A percentile compares a stretch with the other conserved stretches of the same genome.
Conservation (phyloP, 2,888 invertebrate genomes). For the Clunio marinus region DNA sequence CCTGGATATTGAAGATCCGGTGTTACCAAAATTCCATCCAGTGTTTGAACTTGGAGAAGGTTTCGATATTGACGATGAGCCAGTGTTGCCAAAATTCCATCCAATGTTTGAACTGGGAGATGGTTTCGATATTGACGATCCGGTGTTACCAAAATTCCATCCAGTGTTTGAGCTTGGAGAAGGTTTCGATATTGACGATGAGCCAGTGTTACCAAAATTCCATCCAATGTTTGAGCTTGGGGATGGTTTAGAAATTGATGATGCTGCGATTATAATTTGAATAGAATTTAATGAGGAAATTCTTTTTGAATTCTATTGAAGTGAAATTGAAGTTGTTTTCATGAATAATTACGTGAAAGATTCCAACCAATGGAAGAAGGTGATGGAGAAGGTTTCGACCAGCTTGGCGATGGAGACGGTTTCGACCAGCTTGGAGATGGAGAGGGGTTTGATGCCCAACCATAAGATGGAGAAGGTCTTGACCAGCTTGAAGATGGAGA, state of each 20-base stretch:
- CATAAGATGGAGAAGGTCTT: not conserved
- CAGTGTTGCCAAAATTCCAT: slow-evolving; percentile 12
- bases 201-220: not conserved
- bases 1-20: not conserved
- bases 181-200: not conserved
- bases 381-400: too few species aligned
- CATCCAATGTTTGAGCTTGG: not conserved
- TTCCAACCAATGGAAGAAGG: too few species aligned
- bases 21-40: not conserved
- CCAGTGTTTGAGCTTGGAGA: not conserved
- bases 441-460: not conserved
- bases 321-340: too few species aligned
- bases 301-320: too few species aligned
- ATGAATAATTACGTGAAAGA: too few species aligned
- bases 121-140: not conserved
- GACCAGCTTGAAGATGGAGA: not conserved
- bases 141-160: not conserved
- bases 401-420: not conserved
- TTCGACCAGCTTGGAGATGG: not conserved
- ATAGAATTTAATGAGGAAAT: too few species aligned
- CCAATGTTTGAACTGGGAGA: slow-evolving; percentile 11
- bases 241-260: not conserved
- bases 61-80: not conserved
- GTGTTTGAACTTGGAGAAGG: not conserved
- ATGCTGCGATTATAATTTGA: not conserved